Conservation (phyloP, 2,888 invertebrate genomes). For the Thysanoteuthis rhombus region DNA sequence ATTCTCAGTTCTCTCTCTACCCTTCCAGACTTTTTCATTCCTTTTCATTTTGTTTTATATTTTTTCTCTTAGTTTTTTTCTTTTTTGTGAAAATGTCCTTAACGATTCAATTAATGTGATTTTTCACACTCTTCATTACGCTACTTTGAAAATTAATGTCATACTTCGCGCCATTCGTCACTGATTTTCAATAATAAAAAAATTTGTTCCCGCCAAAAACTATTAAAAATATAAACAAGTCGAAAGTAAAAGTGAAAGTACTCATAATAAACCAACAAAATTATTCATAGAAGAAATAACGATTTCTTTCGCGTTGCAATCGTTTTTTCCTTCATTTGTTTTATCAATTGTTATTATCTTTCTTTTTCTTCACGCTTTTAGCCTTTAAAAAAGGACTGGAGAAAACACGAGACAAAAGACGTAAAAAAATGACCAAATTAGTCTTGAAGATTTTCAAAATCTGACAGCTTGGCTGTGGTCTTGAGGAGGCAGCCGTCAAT, state of each 20-base stretch:
- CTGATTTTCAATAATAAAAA: constrained; percentile 12
- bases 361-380: neutral
- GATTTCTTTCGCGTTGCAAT: neutral
- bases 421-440: constrained; percentile 12
- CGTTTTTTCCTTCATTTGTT: neutral
- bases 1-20: neutral
- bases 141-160: neutral
- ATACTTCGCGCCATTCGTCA: neutral
- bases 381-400: neutral
- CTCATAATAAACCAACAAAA: neutral
- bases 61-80: neutral
- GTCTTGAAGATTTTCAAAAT: constrained; percentile 12
- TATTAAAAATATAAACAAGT: neutral
- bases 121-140: neutral
- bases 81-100: neutral
- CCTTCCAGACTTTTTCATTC: neutral
- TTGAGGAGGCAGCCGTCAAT: constrained; percentile 12
- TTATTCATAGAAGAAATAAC: neutral
- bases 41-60: neutral
- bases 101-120: constrained; percentile 12
- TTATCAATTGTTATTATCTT: neutral
- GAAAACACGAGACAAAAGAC: neutral
- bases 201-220: neutral
- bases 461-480: neutral
- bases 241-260: neutral